phyloP scores from a whole-genome alignment of 2,797 vertebrate genomes.

The Notamacropus eugenii region DNA sequence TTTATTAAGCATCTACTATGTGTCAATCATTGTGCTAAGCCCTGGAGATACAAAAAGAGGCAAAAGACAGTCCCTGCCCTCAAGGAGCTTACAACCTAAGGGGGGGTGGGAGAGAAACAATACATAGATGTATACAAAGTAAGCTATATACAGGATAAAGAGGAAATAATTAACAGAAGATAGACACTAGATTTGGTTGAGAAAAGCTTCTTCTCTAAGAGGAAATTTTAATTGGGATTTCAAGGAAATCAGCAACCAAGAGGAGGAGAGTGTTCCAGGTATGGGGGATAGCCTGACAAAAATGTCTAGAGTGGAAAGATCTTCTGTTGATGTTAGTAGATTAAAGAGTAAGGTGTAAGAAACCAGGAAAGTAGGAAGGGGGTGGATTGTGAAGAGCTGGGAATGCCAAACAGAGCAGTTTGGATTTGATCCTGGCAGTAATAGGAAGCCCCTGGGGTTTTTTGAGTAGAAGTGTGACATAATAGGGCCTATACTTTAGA shows the following conservation, averaged over 20 bases:
- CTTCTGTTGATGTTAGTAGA: neutral
- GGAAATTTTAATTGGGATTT: neutral
- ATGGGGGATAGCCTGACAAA: neutral
- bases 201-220: neutral
- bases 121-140: neutral
- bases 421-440: neutral
- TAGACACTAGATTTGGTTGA: neutral
- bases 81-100: neutral
- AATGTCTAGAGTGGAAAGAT: neutral
- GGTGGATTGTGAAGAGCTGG: neutral
- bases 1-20: neutral
- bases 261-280: neutral
- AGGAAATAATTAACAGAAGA: neutral
- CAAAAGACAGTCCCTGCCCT: neutral
- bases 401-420: neutral
- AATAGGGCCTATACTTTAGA: neutral
- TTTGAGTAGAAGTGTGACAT: neutral
- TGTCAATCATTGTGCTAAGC: neutral
- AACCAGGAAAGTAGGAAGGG: neutral
- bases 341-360: neutral
- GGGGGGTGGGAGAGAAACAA: neutral
- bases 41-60: neutral
- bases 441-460: neutral
- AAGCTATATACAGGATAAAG: neutral
- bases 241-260: too few species aligned